Evolutionary conservation across 2,113 vertebrate genomes (phyloP).

Genomic region (Crocuta crocuta): DNA sequence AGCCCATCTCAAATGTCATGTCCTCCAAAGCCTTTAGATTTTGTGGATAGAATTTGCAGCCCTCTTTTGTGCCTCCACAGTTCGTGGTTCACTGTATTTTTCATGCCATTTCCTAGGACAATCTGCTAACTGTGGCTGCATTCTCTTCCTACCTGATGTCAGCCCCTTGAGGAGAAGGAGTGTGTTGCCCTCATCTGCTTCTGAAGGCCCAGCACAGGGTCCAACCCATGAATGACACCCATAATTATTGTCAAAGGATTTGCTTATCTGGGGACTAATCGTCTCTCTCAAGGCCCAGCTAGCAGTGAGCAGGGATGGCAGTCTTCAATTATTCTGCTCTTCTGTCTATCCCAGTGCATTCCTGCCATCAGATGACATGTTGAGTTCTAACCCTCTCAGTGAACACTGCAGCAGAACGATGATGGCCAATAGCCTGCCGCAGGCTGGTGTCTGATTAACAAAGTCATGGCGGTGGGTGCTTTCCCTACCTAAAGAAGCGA

Average conservation of each 20-base stretch:
- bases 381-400: neutral
- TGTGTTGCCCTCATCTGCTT: neutral
- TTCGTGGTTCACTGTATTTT: neutral
- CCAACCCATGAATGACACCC: neutral
- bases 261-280: neutral
- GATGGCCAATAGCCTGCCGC: neutral
- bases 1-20: neutral
- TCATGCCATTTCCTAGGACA: neutral
- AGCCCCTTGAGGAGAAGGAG: neutral
- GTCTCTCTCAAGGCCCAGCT: neutral
- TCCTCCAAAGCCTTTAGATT: neutral
- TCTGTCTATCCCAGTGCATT: neutral
- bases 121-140: neutral
- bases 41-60: neutral
- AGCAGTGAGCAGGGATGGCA: neutral
- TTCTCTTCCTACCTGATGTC: neutral
- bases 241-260: neutral
- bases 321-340: neutral
- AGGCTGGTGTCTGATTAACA: neutral
- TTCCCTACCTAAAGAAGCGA: neutral
- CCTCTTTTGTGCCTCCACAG: too few species aligned
- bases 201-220: neutral
- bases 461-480: neutral
- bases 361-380: neutral
- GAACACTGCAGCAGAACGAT: neutral